phyloP scores from a whole-genome alignment of 1,140 invertebrate genomes.

The Neoseiulus cucumeris region DNA sequence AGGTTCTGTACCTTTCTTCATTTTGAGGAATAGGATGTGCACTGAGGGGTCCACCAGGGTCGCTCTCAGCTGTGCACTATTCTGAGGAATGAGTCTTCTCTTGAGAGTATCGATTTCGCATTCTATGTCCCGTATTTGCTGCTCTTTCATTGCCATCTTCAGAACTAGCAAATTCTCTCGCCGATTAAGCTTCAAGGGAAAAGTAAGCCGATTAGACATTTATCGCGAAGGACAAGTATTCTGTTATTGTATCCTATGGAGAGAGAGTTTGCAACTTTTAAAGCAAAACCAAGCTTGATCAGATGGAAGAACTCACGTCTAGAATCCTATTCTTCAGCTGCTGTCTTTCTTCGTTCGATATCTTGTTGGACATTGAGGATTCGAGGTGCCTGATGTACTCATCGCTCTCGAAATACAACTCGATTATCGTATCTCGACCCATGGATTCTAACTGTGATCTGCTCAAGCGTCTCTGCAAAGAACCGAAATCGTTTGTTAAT shows the following conservation, averaged over 20 bases:
- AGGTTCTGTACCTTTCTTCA: slow-evolving; percentile 41
- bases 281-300: no score
- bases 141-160: no score
- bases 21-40: slow-evolving; percentile 72
- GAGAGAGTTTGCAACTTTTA: no score
- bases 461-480: background rate
- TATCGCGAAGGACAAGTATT: no score
- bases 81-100: slow-evolving; percentile 33
- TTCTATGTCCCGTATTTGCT: background rate
- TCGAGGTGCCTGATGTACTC: background rate
- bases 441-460: background rate
- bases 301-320: slow-evolving; percentile 39
- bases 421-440: background rate
- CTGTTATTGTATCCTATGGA: no score
- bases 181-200: no score
- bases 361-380: background rate
- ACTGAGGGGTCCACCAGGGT: slow-evolving; percentile 82
- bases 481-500: no score
- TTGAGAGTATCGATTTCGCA: slow-evolving; percentile 47
- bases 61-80: slow-evolving; percentile 49
- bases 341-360: slow-evolving; percentile 22
- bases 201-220: no score
- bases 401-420: background rate
- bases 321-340: slow-evolving; percentile 54
- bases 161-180: no score